phyloP scores from a whole-genome alignment of 2,888 invertebrate genomes.

The Cremastobaeus sp. region DNA sequence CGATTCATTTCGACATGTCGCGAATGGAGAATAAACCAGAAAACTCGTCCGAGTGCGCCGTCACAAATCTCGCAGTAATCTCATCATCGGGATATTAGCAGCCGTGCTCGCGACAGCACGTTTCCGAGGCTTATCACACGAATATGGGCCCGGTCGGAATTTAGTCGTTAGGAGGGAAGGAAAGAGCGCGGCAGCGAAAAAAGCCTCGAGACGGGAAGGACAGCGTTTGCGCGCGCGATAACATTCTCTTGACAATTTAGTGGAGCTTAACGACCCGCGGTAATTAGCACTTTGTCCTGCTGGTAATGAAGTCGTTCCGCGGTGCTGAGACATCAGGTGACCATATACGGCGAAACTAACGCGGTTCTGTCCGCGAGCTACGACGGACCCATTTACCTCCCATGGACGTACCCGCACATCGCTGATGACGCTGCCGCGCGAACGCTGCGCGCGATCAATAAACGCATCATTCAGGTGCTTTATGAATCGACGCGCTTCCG shows the following conservation, averaged over 20 bases:
- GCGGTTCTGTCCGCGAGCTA: conserved; percentile 46
- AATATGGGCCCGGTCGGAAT: conserved; percentile 51
- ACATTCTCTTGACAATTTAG: conserved; percentile 60
- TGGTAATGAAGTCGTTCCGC: conserved; percentile 69
- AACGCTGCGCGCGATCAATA: conserved; percentile 41
- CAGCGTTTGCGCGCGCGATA: conserved; percentile 44
- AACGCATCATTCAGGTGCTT: conserved; percentile 39
- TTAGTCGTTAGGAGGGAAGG: conserved; percentile 55
- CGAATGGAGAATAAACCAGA: conserved; percentile 32
- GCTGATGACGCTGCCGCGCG: conserved; percentile 30
- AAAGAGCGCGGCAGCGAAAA: conserved; percentile 18
- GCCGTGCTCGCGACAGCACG: conserved; percentile 49
- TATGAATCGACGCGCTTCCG: conserved; percentile 16
- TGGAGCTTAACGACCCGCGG: conserved; percentile 68
- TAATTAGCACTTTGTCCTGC: conserved; percentile 69
- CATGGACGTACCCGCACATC: conserved; percentile 42
- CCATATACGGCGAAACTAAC: conserved; percentile 59
- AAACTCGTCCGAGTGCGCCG: conserved; percentile 36
- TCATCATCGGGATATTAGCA: conserved; percentile 48
- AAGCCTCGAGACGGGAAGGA: conserved; percentile 39
- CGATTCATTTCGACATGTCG: conserved; percentile 40
- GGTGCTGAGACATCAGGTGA: conserved; percentile 42
- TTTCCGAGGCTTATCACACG: conserved; percentile 45
- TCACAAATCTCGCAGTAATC: conserved; percentile 56
- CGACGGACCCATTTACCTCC: conserved; percentile 58